phyloP scores from a whole-genome alignment of 2,888 invertebrate species.

The Chaitophorus viminalis region DNA sequence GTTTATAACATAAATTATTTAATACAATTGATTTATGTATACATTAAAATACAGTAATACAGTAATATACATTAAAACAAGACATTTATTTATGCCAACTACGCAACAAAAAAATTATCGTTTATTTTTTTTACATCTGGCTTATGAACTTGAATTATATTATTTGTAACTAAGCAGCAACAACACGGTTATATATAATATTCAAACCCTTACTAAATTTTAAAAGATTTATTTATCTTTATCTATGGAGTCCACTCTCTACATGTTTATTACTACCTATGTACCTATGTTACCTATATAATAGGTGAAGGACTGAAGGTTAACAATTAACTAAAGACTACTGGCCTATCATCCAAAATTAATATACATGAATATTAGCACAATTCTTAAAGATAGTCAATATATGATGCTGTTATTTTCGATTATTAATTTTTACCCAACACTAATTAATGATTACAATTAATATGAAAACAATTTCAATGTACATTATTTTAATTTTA shows the following conservation, averaged over 20 bases:
- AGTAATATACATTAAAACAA: too few species aligned
- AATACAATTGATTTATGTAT: background rate
- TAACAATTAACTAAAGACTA: background rate
- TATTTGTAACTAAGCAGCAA: background rate
- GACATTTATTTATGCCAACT: background rate
- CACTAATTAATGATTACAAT: background rate
- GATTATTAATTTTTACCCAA: too few species aligned
- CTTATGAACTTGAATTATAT: background rate
- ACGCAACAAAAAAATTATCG: background rate
- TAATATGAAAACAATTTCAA: background rate
- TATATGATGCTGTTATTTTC: too few species aligned
- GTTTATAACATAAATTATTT: background rate
- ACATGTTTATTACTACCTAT: background rate
- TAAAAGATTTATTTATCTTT: constrained; percentile 29
- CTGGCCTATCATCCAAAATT: background rate
- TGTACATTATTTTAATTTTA: background rate
- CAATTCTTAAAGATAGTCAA: background rate
- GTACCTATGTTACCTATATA: too few species aligned
- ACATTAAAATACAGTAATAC: background rate
- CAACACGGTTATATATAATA: background rate
- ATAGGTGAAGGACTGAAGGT: constrained; percentile 46
- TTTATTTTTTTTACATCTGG: background rate
- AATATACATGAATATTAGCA: background rate
- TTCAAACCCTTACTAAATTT: background rate
- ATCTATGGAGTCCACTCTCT: constrained; percentile 1